phyloP scores from a whole-genome alignment of 2,797 vertebrate species.

The Neomorphus geoffroyi region DNA sequence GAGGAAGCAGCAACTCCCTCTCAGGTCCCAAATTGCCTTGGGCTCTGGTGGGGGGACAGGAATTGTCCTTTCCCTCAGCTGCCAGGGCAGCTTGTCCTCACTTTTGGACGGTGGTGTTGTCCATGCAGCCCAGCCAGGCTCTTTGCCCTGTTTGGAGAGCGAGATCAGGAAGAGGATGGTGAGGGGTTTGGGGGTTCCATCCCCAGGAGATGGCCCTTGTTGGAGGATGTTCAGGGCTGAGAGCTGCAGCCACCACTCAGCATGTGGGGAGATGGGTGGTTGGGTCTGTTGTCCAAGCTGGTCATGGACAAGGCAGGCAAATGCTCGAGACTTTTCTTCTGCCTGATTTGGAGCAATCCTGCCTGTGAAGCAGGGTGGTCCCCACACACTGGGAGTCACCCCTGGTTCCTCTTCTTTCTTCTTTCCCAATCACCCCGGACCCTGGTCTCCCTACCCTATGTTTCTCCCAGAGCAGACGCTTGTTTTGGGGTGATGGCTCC shows the following conservation, averaged over 20 bases:
- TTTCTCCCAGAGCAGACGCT: background rate
- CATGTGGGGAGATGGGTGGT: background rate
- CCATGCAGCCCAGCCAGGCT: too few species aligned
- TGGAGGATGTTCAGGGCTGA: rapidly evolving
- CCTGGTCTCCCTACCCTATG: background rate
- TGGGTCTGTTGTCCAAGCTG: too few species aligned
- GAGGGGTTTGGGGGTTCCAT: too few species aligned
- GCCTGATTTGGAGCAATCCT: background rate
- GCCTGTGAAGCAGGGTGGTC: background rate
- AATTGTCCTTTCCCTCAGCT: background rate
- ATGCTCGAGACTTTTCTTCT: background rate
- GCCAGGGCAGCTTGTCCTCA: background rate
- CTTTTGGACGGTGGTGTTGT: rapidly evolving
- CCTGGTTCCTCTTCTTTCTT: background rate
- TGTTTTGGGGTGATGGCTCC: background rate
- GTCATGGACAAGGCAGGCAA: background rate
- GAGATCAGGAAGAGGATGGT: background rate
- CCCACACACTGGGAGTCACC: background rate
- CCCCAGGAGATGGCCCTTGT: too few species aligned
- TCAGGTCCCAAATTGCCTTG: background rate
- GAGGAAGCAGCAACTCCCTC: background rate
- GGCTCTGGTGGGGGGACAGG: background rate
- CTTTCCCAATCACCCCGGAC: background rate
- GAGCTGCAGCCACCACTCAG: background rate
- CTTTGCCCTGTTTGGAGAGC: too few species aligned